Evolutionary conservation across 2,797 vertebrate species (phyloP).

Genomic region (Steatocranus sp.): DNA sequence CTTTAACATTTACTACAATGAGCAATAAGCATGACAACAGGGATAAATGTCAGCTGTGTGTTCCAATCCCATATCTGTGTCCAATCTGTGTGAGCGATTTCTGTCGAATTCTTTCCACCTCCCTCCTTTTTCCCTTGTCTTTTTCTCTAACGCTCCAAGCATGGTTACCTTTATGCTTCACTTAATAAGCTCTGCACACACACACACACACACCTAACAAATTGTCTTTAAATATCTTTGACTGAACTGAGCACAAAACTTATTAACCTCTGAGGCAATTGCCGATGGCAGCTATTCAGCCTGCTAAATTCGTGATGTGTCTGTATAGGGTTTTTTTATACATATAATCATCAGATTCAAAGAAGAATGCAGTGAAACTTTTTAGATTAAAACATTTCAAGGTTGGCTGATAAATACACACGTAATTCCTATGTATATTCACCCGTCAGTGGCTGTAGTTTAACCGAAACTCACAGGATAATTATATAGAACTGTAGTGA

Average conservation of each 20-base stretch:
- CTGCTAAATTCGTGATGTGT: neutral
- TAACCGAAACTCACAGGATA: neutral
- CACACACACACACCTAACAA: neutral
- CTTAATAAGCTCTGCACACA: neutral
- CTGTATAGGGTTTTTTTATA: neutral
- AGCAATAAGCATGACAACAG: constrained; percentile 22
- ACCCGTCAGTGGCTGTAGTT: neutral
- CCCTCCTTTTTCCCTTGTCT: neutral
- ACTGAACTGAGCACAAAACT: neutral
- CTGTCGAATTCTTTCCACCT: neutral
- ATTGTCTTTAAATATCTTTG: neutral
- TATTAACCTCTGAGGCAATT: neutral
- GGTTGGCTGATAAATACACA: neutral
- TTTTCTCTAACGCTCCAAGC: neutral
- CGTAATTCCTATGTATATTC: neutral
- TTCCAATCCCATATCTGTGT: neutral
- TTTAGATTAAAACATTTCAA: neutral
- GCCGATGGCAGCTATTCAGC: neutral
- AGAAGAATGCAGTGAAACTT: neutral
- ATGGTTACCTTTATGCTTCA: neutral
- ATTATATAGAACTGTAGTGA: neutral
- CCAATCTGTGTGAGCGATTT: neutral
- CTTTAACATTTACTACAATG: constrained; percentile 44
- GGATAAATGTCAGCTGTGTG: constrained; percentile 36
- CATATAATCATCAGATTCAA: neutral